Percentiles rank a stretch among this genome's conserved stretches.
Evolutionary conservation across 2,113 vertebrate species (phyloP).

Genomic region (Vidua chalybeata): DNA sequence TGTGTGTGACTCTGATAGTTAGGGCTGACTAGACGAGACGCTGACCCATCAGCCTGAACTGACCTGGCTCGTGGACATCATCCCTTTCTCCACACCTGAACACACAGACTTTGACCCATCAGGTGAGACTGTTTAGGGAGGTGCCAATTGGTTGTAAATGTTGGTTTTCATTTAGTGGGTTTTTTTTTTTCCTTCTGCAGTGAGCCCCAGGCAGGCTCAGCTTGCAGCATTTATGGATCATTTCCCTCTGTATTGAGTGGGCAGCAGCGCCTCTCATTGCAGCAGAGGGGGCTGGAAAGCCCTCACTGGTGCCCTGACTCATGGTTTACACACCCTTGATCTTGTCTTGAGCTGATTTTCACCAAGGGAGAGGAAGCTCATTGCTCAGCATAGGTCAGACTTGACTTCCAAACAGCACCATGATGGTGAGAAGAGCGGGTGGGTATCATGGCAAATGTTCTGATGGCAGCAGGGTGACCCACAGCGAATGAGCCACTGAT

Average conservation of each 20-base stretch:
- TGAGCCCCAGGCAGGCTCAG: background rate
- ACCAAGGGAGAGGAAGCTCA: background rate
- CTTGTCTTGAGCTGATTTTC: background rate
- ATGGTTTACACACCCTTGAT: background rate
- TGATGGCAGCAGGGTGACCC: background rate
- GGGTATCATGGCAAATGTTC: background rate
- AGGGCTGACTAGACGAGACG: background rate
- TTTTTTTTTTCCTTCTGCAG: background rate
- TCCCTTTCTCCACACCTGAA: background rate
- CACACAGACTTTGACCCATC: background rate
- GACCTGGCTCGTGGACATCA: background rate
- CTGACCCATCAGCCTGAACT: background rate
- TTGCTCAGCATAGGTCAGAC: background rate
- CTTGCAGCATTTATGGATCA: background rate
- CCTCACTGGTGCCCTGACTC: background rate
- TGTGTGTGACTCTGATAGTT: background rate
- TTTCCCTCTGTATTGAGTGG: rapidly evolving
- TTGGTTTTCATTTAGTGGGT: background rate
- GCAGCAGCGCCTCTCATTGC: background rate
- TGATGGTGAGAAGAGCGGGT: background rate
- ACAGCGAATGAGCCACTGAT: rapidly evolving
- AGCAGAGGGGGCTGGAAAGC: background rate
- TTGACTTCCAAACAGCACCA: background rate
- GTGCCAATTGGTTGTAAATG: background rate
- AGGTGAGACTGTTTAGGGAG: background rate